Conservation (phyloP, 2,888 invertebrate species). For the Nomada lathburiana region DNA sequence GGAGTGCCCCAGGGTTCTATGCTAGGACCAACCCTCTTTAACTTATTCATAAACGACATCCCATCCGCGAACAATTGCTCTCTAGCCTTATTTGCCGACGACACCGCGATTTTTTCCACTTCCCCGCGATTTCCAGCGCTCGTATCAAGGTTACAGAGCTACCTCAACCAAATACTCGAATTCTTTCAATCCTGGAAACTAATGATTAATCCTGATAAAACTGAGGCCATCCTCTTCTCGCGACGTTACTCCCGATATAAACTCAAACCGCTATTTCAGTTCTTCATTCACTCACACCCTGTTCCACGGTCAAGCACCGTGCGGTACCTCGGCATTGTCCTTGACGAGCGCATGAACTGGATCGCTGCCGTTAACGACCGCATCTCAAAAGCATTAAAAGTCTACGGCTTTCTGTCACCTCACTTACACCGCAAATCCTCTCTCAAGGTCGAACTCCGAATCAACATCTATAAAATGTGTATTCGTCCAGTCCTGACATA, state of each 20-base stretch:
- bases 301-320: neutral
- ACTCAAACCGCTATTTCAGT: no score
- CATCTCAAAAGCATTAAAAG: neutral
- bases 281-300: neutral
- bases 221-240: neutral
- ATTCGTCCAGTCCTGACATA: no score
- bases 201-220: neutral
- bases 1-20: neutral
- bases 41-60: neutral
- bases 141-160: neutral
- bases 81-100: neutral
- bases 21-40: neutral
- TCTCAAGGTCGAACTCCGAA: no score
- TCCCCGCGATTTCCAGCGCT: neutral
- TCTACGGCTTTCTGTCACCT: no score
- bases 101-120: neutral
- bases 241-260: neutral
- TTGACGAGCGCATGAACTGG: neutral
- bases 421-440: no score
- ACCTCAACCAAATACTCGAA: neutral
- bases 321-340: neutral
- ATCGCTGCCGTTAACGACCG: neutral
- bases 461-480: no score
- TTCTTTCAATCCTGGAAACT: neutral
- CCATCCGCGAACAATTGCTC: neutral